Evolutionary conservation across 2,113 vertebrate genomes (phyloP), one percentile per base, ranked within the genome.

Genomic region (Abramis brama): DNA sequence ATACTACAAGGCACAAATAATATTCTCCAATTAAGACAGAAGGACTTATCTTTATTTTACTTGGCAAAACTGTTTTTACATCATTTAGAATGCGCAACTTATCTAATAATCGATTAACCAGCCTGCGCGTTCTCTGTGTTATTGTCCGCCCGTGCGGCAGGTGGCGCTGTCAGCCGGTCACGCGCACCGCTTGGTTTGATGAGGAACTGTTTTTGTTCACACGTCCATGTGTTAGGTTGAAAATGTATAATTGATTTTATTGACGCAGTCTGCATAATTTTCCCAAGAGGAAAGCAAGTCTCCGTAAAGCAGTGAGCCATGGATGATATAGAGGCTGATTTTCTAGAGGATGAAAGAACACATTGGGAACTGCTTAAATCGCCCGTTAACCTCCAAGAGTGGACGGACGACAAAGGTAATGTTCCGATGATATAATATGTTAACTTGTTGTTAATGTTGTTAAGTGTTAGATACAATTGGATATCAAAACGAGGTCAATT

Each of bases 281-380:
- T 47, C 23, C 47, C 11, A 1, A 27, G 23, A 74, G 23, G 71
- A 47, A 74, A 45, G 1, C 23, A 25, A 47, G 39, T 47, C 0
- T n/a, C 6, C 5, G 43, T 25, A n/a, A 45, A 45, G 71, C 71
- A 74, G 21, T n/a, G 23, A 6, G 2, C 6, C 25, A 94, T 95
- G 94, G 91, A 94, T 57, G 89, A 93, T 45, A 23, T 87, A 8
- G 84, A 90, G 3, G 91, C 92, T 5, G 71, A 83, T 12, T 75
- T 50, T 21, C 87, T 66, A 15, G 86, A 90, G 0, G 47, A 84
- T 52, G 47, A 30, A 36, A 52, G 2, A 11, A 64, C 21, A 27
- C 6, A 84, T 47, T 15, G 12, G 6, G 19, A 30, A 66, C 23
- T 68, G 55, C 21, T 30, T 74, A 36, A 85, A 79, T 4, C 39